phyloP scores from a whole-genome alignment of 2,113 vertebrate genomes.

The Peucedramus taeniatus region DNA sequence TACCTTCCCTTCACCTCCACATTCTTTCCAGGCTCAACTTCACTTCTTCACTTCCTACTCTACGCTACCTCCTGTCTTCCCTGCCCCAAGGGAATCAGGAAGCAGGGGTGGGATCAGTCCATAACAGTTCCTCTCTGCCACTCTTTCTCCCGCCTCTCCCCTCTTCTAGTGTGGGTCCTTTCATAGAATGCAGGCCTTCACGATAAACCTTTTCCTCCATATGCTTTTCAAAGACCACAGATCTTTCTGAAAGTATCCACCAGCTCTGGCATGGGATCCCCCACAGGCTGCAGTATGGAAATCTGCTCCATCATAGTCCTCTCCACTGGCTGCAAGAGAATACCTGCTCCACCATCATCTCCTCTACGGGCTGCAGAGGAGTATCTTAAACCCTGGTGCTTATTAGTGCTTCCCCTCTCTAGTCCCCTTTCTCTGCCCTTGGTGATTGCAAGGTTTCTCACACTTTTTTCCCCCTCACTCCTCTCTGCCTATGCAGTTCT shows the following conservation, averaged over 20 bases:
- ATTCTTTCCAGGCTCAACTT: background rate
- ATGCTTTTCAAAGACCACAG: background rate
- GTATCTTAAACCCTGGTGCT: background rate
- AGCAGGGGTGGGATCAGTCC: background rate
- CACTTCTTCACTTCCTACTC: background rate
- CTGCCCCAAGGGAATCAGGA: background rate
- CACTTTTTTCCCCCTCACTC: background rate
- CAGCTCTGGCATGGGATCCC: background rate
- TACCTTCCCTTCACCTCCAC: background rate
- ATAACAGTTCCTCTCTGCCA: background rate
- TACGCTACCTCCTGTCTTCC: background rate
- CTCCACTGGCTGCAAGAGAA: background rate
- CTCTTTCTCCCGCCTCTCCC: background rate
- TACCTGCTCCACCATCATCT: background rate
- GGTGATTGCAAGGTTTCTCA: background rate
- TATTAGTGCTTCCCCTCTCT: background rate
- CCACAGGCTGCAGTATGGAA: background rate
- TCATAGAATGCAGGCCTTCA: background rate
- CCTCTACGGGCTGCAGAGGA: background rate
- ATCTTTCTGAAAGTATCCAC: background rate
- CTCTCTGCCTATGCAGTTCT: background rate
- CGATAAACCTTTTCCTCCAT: background rate
- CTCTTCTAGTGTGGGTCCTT: background rate
- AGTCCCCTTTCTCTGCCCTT: background rate
- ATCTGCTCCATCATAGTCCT: background rate